Conservation (phyloP, 2,888 invertebrate species). For the Lithosia quadra region DNA sequence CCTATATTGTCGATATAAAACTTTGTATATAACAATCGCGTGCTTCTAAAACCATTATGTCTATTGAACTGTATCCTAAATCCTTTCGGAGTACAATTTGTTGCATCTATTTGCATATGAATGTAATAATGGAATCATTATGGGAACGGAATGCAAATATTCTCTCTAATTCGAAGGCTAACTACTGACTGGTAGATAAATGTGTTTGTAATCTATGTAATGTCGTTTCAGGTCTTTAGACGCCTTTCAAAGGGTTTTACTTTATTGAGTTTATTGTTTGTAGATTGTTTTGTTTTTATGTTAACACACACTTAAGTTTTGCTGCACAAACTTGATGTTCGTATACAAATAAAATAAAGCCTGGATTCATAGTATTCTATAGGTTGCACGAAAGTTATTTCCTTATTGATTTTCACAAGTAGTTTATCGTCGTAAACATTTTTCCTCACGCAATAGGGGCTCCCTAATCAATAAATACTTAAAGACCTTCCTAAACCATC, state of each 20-base stretch:
- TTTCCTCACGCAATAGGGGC: background rate
- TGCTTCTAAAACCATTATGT: slow-evolving; percentile 46
- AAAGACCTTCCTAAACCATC: background rate
- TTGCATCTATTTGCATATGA: slow-evolving; percentile 74
- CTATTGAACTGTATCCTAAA: slow-evolving; percentile 62
- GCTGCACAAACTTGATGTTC: too few species aligned
- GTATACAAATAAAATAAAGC: background rate
- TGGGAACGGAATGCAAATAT: slow-evolving; percentile 71
- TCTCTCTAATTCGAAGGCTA: slow-evolving; percentile 70
- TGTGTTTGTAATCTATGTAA: slow-evolving; percentile 33
- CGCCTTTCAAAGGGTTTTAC: slow-evolving; percentile 10
- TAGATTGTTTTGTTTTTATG: slow-evolving; percentile 2
- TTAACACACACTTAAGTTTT: background rate
- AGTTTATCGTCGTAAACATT: background rate
- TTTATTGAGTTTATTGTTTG: slow-evolving; percentile 11
- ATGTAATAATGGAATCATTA: slow-evolving; percentile 73
- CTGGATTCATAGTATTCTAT: background rate
- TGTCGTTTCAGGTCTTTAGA: slow-evolving; percentile 19
- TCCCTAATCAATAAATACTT: background rate
- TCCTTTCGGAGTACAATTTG: slow-evolving; percentile 67
- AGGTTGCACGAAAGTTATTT: too few species aligned
- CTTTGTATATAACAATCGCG: slow-evolving; percentile 9
- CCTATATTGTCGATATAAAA: background rate
- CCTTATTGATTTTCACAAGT: background rate
- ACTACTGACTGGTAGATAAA: slow-evolving; percentile 61